Percentiles rank a stretch among this genome's conserved stretches.
These are phyloP conservation scores for Solenodon paradoxus DNA, from an alignment of 2,113 vertebrate species.

Conservation along the genomic window DNA sequence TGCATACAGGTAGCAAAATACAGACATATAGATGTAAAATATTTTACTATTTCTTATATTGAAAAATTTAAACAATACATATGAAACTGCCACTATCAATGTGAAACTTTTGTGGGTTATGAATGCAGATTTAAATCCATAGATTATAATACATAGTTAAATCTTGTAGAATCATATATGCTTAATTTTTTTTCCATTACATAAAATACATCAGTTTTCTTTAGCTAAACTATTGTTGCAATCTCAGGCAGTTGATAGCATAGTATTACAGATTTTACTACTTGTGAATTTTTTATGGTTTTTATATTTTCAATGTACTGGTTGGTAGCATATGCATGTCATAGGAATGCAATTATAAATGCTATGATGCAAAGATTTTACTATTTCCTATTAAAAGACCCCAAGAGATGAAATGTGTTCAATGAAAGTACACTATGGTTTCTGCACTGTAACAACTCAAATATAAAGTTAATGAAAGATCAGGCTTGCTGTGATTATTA, in stretches of 20 bases:
- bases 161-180: neutral
- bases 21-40: neutral
- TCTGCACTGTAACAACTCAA: neutral
- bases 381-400: neutral
- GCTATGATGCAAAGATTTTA: neutral
- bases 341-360: neutral
- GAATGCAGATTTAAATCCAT: slow-evolving; percentile 3
- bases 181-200: neutral
- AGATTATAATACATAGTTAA: neutral
- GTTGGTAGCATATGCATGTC: neutral
- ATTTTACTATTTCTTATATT: neutral
- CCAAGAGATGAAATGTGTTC: neutral
- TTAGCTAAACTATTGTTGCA: neutral
- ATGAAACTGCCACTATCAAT: neutral
- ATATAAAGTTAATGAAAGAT: neutral
- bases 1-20: neutral
- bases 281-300: neutral
- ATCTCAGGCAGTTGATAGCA: neutral
- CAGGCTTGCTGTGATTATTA: neutral
- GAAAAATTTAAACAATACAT: neutral
- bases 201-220: neutral
- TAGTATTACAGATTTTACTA: neutral
- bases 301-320: neutral
- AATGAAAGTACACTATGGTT: neutral
- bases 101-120: neutral